Conservation (phyloP, 1,140 invertebrate genomes). For the Camponotus vicinus region DNA sequence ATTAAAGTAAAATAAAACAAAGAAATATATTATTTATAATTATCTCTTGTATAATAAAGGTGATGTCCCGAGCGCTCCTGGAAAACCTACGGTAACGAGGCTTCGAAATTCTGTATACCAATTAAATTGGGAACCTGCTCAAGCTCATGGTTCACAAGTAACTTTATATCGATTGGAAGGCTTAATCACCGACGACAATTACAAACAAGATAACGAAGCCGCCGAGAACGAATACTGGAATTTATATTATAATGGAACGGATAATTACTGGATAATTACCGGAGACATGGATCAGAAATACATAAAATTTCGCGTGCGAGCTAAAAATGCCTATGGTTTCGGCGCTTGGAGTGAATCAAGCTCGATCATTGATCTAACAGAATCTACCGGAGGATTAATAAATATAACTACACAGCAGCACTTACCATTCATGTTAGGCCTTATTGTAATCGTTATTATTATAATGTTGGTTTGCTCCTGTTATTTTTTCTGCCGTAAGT, state of each 20-base stretch:
- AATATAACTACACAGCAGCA: slow-evolving; percentile 87
- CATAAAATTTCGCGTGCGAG: slow-evolving; percentile 91
- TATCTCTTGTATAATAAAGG: slow-evolving; percentile 80
- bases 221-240: slow-evolving; percentile 87
- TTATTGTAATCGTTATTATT: slow-evolving; percentile 86
- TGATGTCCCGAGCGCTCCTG: slow-evolving; percentile 89
- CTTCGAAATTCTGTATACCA: slow-evolving; percentile 90
- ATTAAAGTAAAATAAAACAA: background rate
- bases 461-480: slow-evolving; percentile 83
- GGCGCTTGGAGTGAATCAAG: slow-evolving; percentile 90
- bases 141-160: slow-evolving; percentile 89
- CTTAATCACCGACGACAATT: slow-evolving; percentile 77
- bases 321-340: slow-evolving; percentile 92
- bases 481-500: slow-evolving; percentile 83
- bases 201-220: slow-evolving; percentile 66
- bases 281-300: slow-evolving; percentile 89
- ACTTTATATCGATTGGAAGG: slow-evolving; percentile 88
- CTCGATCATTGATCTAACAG: slow-evolving; percentile 86
- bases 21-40: background rate
- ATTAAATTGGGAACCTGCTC: slow-evolving; percentile 90
- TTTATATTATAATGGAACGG: slow-evolving; percentile 93
- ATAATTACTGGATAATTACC: slow-evolving; percentile 92
- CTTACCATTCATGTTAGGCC: slow-evolving; percentile 87
- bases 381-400: slow-evolving; percentile 82
- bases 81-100: slow-evolving; percentile 89